Evolutionary conservation across 2,888 invertebrate genomes (phyloP).

Genomic region (Lathronympha strigana): DNA sequence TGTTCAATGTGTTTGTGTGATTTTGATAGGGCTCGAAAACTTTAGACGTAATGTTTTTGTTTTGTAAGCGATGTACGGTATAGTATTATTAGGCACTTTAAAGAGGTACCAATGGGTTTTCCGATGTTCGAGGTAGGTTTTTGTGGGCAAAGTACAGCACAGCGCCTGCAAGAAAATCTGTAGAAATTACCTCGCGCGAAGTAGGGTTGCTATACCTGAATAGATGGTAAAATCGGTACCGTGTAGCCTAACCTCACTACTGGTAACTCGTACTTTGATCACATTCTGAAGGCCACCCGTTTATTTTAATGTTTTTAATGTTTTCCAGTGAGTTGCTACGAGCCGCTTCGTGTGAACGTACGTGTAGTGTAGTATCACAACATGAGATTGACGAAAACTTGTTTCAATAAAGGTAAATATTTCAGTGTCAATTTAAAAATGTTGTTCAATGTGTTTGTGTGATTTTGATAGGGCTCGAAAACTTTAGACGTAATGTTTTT

Average conservation of each 20-base stretch:
- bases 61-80: too few species aligned
- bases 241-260: not conserved
- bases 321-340: constrained; percentile 1
- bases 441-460: too few species aligned
- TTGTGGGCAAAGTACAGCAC: not conserved
- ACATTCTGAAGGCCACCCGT: not conserved
- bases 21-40: too few species aligned
- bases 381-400: constrained; percentile 30
- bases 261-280: constrained; percentile 1
- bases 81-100: too few species aligned
- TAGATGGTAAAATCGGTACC: not conserved
- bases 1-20: too few species aligned
- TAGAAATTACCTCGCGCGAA: not conserved
- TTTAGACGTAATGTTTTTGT: too few species aligned
- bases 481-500: too few species aligned
- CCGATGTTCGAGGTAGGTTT: too few species aligned
- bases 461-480: too few species aligned
- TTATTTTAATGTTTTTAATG: not conserved
- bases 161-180: not conserved
- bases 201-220: not conserved
- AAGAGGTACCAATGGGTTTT: too few species aligned
- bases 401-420: constrained; percentile 23
- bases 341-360: not conserved
- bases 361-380: not conserved
- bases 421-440: too few species aligned